Percentiles rank a stretch among this genome's conserved stretches.
phyloP scores from a whole-genome alignment of 2,888 invertebrate genomes.

The Limenitis camilla region DNA sequence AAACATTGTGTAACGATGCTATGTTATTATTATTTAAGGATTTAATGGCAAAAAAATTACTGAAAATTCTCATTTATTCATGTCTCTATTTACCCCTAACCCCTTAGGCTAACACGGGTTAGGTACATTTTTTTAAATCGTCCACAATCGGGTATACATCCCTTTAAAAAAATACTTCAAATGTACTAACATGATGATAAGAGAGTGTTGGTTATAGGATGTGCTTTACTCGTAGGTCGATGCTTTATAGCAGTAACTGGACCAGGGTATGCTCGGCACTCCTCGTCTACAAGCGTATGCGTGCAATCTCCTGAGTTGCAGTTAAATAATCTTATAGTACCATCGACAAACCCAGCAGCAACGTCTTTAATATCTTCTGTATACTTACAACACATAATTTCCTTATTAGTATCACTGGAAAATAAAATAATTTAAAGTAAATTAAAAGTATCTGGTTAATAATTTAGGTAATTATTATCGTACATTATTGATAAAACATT shows the following conservation, averaged over 20 bases:
- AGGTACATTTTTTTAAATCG: too few species aligned
- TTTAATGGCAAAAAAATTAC: too few species aligned
- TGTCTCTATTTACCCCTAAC: too few species aligned
- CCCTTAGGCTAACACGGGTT: too few species aligned
- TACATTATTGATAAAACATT: constrained; percentile 62
- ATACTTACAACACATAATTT: constrained; percentile 75
- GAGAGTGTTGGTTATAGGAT: constrained; percentile 74
- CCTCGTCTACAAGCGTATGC: constrained; percentile 69
- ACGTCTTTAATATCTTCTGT: constrained; percentile 75
- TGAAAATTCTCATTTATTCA: too few species aligned
- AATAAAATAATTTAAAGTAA: not conserved
- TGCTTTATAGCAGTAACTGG: constrained; percentile 77
- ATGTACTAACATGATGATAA: constrained; percentile 73
- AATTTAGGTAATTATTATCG: constrained; percentile 22
- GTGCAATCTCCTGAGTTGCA: constrained; percentile 61
- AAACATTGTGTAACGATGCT: too few species aligned
- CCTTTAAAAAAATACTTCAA: not conserved
- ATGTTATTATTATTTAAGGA: too few species aligned
- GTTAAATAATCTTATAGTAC: constrained; percentile 72
- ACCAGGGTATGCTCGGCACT: constrained; percentile 68
- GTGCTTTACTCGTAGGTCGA: constrained; percentile 72
- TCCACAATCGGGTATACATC: too few species aligned
- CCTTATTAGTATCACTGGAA: constrained; percentile 68
- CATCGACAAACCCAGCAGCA: constrained; percentile 77
- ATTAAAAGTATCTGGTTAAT: not conserved